Percentiles rank a stretch among this genome's conserved stretches.
phyloP scores from a whole-genome alignment of 2,113 vertebrate genomes.

The Galemys pyrenaicus region DNA sequence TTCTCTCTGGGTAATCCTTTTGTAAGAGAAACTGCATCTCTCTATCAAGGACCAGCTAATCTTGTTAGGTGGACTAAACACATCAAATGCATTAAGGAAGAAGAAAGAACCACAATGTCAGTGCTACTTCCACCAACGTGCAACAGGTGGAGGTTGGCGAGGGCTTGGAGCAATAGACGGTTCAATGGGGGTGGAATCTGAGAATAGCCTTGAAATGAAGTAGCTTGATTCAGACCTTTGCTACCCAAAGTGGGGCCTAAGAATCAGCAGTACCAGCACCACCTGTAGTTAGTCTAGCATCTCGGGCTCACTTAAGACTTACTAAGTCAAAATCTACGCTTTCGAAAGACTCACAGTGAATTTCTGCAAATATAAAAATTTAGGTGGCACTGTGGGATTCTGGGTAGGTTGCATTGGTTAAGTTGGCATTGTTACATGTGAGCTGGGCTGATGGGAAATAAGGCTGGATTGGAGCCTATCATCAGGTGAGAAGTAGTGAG shows the following conservation, averaged over 20 bases:
- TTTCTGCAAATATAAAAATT: not conserved
- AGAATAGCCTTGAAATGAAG: not conserved
- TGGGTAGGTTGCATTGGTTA: not conserved
- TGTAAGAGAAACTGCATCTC: not conserved
- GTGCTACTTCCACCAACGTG: not conserved
- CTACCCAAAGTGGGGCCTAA: not conserved
- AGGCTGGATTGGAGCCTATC: not conserved
- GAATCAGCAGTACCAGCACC: not conserved
- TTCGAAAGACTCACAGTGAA: not conserved
- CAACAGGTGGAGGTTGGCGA: not conserved
- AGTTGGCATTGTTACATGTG: not conserved
- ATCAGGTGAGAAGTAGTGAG: not conserved
- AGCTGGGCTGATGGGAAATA: not conserved
- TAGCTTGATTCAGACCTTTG: conserved; percentile 19
- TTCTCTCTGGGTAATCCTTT: conserved; percentile 17
- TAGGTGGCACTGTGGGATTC: not conserved
- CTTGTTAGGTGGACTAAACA: not conserved
- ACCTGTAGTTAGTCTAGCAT: not conserved
- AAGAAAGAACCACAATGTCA: not conserved
- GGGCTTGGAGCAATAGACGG: not conserved
- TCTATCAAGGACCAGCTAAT: not conserved
- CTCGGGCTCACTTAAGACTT: not conserved
- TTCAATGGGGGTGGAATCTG: not conserved
- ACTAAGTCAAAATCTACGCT: not conserved
- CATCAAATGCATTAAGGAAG: not conserved